Percentiles rank a stretch among this genome's conserved stretches.
phyloP scores from a whole-genome alignment of 1,140 invertebrate genomes.

The Oscheius sp. region DNA sequence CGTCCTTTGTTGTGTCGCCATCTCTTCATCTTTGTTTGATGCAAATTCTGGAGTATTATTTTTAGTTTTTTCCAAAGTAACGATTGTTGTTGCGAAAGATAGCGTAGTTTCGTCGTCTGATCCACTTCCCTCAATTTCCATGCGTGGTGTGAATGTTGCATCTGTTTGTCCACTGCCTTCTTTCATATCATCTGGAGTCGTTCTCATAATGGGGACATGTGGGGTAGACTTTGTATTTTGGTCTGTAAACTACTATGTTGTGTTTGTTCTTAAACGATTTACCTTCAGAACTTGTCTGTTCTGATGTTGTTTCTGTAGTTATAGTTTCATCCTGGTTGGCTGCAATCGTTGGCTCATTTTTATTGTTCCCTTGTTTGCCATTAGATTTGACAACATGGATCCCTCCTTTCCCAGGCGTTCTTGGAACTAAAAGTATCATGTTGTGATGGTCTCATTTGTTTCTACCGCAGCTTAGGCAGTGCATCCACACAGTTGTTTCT shows the following conservation, averaged over 20 bases:
- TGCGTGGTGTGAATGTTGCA: too few relatives aligned
- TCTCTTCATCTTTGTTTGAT: too few relatives aligned
- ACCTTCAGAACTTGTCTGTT: constrained; percentile 4
- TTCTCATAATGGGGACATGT: too few relatives aligned
- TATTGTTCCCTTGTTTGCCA: background rate
- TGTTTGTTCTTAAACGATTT: background rate
- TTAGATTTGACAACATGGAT: background rate
- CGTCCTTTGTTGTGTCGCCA: too few relatives aligned
- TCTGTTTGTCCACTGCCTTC: too few relatives aligned
- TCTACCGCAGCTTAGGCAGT: constrained; percentile 37
- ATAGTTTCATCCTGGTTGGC: background rate
- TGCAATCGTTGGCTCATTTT: background rate
- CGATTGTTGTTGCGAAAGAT: too few relatives aligned
- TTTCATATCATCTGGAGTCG: background rate
- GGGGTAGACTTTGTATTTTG: background rate
- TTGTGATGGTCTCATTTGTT: too few relatives aligned
- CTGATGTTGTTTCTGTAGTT: constrained; percentile 4
- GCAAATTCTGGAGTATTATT: too few relatives aligned
- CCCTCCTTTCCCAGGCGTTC: background rate
- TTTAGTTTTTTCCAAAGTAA: too few relatives aligned
- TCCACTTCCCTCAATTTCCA: too few relatives aligned
- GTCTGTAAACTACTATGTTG: background rate
- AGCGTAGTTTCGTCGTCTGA: too few relatives aligned
- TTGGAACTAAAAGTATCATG: constrained; percentile 26
- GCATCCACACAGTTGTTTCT: constrained; percentile 29